Evolutionary conservation across 2,888 invertebrate genomes (phyloP).

Genomic region (Drosophila prostipennis): DNA sequence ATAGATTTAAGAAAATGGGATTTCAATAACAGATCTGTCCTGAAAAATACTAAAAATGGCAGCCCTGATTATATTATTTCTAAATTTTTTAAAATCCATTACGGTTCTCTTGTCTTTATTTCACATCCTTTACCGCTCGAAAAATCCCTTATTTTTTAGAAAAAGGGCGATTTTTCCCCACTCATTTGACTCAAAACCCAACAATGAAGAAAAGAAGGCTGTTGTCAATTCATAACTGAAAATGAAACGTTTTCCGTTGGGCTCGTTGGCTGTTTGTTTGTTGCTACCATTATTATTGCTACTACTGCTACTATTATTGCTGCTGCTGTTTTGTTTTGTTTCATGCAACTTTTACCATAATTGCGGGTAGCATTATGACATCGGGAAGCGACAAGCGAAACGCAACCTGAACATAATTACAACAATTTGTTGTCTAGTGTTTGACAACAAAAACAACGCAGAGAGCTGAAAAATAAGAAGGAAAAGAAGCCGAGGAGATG

Average conservation of each 20-base stretch:
- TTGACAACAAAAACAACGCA: slow-evolving; percentile 58
- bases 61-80: no score
- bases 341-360: slow-evolving; percentile 78
- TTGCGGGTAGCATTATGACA: slow-evolving; percentile 73
- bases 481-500: slow-evolving; percentile 37
- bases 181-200: slow-evolving; percentile 10
- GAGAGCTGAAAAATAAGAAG: slow-evolving; percentile 28
- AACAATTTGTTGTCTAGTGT: slow-evolving; percentile 79
- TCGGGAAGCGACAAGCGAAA: slow-evolving; percentile 77
- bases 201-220: slow-evolving; percentile 14
- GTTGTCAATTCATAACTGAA: slow-evolving; percentile 68
- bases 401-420: slow-evolving; percentile 75
- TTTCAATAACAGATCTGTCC: no score
- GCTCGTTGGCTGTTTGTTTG: slow-evolving; percentile 40
- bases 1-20: no score
- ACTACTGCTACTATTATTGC: slow-evolving; percentile 13
- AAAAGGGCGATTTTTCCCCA: not conserved
- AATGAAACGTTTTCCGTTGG: slow-evolving; percentile 61
- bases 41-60: no score
- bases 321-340: slow-evolving; percentile 26
- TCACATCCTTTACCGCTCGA: not conserved
- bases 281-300: slow-evolving; percentile 46
- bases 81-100: no score
- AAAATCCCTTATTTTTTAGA: not conserved
- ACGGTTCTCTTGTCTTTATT: no score